Evolutionary conservation across 2,888 invertebrate species (phyloP), one percentile per base, ranked within the genome.

Genomic region (Cephus pulcher): DNA sequence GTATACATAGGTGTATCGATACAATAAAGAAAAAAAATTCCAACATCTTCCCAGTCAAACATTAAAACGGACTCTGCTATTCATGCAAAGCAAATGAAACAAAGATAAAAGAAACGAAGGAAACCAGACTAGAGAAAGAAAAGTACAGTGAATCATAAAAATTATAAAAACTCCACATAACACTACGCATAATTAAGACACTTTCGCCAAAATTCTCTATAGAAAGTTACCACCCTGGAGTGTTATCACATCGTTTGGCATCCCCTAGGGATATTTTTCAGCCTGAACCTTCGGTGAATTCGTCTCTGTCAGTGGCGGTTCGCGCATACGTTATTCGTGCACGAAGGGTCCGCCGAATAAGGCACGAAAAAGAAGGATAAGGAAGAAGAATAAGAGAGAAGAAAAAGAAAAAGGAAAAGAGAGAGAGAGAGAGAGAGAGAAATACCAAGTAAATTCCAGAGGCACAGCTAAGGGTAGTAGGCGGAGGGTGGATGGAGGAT

Each of bases 271-370:
- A 34, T 56, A 56, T 56, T 56, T 56, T 56, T 56, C 71, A 33
- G 3, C 30, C 34, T 34, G 71, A 71, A 34, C 34, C 30, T 15
- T n/a, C 32, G 73, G 77, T 34, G 69, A 70, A 78, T 78, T 70
- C 70, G 40, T 78, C 78, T 75, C 40, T 75, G 78, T 34, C 78
- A 75, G 15, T 69, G 69, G 69, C 74, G 68, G 37, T 30, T 73
- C 75, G 34, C 33, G 69, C 69, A 30, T 34, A 32, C 71, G 71
- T 34, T 71, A 15, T 34, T 71, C 71, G 30, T 3, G 71, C 6
- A 34, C 23, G 71, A 71, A n/a, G 34, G 71, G 11, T 33, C 11
- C 15, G 23, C 71, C 32, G 30, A 71, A 34, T 23, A 23, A 71
- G 30, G 23, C 6, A 74, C 0, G 32, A 34, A 34, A 34, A 30